phyloP scores from a whole-genome alignment of 2,888 invertebrate species.

The Ornithoptera priamus region DNA sequence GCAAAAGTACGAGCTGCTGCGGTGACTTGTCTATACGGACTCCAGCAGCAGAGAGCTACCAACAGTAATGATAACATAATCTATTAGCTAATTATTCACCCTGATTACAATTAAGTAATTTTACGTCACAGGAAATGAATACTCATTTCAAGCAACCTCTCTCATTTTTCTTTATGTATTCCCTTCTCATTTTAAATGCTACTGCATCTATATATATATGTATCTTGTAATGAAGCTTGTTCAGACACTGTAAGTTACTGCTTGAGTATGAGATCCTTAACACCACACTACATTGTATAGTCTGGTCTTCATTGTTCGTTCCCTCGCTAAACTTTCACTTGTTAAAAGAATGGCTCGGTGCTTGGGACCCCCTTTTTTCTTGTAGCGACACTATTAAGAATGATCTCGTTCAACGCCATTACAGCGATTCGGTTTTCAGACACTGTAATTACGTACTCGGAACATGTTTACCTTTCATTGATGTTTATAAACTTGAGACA shows the following conservation, averaged over 20 bases:
- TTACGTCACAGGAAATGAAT: no score
- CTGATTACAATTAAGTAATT: no score
- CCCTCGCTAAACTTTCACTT: constrained; percentile 17
- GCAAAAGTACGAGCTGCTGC: no score
- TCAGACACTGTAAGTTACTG: constrained; percentile 10
- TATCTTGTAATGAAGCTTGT: constrained; percentile 5
- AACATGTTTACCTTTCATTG: background rate
- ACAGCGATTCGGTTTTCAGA: constrained; percentile 10
- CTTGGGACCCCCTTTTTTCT: constrained; percentile 1
- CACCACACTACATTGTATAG: background rate
- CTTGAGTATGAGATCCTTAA: constrained; percentile 8
- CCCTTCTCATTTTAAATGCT: background rate
- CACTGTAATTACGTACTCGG: constrained; percentile 14
- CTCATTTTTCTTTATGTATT: background rate
- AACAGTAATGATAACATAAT: no score
- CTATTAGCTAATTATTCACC: no score
- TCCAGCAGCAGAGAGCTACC: no score
- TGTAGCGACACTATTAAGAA: constrained; percentile 1
- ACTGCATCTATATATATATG: background rate
- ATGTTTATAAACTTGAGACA: background rate
- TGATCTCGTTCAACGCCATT: constrained; percentile 3
- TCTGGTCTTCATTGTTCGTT: constrained; percentile 12
- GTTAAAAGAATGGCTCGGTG: constrained; percentile 2
- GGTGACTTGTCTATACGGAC: no score
- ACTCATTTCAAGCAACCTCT: no score